Base-by-base conservation (phyloP, 2,888 invertebrate species). In the Synanthedon myopaeformis region DNA sequence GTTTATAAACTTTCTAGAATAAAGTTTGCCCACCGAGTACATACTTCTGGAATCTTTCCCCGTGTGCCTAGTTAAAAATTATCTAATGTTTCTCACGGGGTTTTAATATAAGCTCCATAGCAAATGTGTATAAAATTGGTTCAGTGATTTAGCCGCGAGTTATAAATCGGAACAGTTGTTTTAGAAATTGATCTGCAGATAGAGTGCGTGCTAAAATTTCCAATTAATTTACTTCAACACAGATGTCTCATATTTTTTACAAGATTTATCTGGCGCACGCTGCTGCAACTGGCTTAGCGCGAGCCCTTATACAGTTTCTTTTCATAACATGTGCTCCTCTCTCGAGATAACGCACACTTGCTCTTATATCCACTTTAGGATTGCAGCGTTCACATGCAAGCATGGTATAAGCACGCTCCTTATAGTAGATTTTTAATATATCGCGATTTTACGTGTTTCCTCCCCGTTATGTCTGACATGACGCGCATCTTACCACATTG, bases 221-320 rank as follows among this genome's bases (percentile, higher is more conserved):
- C 74, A 70, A 69, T 65, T 69, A 72, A 76, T 74, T 79, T 74
- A 65, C 61, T 67, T 56, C 55, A 63, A 61, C 82, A 82, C 72
- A 35, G 35, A 82, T 83, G 83, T 64, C 52, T 52, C 35, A 35
- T 54, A 19, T 64, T 79, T 78, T 83, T 79, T 75, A 61, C 56
- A 55, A 10, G 10, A 59, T 57, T 65, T 74, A 76, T 76, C 72
- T 74, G 70, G 63, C 69, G 59, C 56, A 64, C 23, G 23, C 23
- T 73, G 70, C 64, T 68, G 65, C 69, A 68, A 71, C 74, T 69
- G 68, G 68, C 58, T 65, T 69, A 69, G 69, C 77, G 75, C 72
- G 72, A 72, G 75, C 67, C 65, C 70, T 66, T 64, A 61, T 63
- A 63, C 64, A 60, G 59, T 61, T 67, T 67, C 61, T 66, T 64